Evolutionary conservation across 2,888 invertebrate species (phyloP).

Genomic region (Drosophila anomelani): DNA sequence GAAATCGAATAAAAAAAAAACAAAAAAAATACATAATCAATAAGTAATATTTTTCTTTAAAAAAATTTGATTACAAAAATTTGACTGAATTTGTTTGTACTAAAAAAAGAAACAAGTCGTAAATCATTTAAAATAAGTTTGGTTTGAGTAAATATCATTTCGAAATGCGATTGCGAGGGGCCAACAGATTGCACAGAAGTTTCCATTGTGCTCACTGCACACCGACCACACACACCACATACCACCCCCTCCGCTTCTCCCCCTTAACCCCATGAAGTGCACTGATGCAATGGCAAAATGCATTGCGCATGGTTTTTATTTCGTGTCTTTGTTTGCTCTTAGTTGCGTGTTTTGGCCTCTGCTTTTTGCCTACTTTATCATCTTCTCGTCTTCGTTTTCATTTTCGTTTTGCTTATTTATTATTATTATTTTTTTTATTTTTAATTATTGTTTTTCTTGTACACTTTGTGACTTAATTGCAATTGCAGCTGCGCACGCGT

Average conservation of each 20-base stretch:
- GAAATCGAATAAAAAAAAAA: no score
- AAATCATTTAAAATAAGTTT: conserved; percentile 7
- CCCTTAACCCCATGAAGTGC: conserved; percentile 29
- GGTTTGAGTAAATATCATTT: conserved; percentile 4
- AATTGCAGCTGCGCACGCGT: conserved; percentile 60
- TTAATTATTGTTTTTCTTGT: conserved; percentile 18
- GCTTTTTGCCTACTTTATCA: conserved; percentile 24
- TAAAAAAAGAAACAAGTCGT: not conserved
- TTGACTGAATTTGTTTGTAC: not conserved
- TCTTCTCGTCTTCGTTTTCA: conserved; percentile 20
- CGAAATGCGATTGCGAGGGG: conserved; percentile 20
- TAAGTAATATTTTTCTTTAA: not conserved
- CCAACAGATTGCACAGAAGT: conserved; percentile 17
- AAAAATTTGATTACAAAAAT: not conserved
- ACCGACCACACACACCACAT: conserved; percentile 1
- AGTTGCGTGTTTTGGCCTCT: conserved; percentile 60
- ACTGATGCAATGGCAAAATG: conserved; percentile 66
- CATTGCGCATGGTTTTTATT: conserved; percentile 64
- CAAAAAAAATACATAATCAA: not conserved
- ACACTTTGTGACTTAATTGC: conserved; percentile 58
- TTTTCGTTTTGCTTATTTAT: conserved; percentile 22
- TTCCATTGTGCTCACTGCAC: conserved; percentile 18
- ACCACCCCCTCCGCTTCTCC: conserved; percentile 1
- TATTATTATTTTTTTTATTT: conserved; percentile 5
- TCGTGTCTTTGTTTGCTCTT: conserved; percentile 18